phyloP scores from a whole-genome alignment of 2,888 invertebrate species.

The Andrena haemorrhoa region DNA sequence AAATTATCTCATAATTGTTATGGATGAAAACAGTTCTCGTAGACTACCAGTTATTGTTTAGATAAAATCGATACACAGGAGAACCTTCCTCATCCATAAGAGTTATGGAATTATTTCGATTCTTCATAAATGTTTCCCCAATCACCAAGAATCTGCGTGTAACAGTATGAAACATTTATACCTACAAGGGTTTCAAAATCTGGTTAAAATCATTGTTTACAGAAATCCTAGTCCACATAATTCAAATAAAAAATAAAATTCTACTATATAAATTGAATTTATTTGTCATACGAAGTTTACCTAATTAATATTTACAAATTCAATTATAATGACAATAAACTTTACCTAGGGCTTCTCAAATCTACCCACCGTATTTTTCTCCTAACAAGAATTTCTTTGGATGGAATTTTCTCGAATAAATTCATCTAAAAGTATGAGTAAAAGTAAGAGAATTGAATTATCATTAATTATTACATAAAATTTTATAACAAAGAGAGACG shows the following conservation, averaged over 20 bases:
- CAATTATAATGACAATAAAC: background rate
- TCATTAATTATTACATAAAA: background rate
- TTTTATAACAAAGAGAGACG: background rate
- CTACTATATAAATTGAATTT: constrained; percentile 7
- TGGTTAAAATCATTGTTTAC: background rate
- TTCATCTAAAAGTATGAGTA: constrained; percentile 68
- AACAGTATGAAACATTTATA: too few species aligned
- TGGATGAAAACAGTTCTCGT: too few species aligned
- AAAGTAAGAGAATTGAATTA: constrained; percentile 39
- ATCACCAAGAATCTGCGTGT: too few species aligned
- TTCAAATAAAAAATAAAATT: background rate
- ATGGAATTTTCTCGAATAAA: constrained; percentile 69
- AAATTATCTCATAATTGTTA: too few species aligned
- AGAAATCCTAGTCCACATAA: background rate
- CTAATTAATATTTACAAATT: constrained; percentile 45
- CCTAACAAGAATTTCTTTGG: constrained; percentile 50
- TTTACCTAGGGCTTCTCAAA: constrained; percentile 78
- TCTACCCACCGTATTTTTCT: constrained; percentile 68
- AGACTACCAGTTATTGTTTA: too few species aligned
- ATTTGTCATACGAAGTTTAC: constrained; percentile 22
- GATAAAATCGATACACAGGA: too few species aligned
- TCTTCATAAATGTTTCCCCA: too few species aligned
- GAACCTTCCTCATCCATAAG: too few species aligned
- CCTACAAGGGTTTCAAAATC: too few species aligned
- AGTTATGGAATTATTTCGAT: too few species aligned